Evolutionary conservation across 2,888 invertebrate species (phyloP).

Genomic region (Sinohyriopsis cumingii): DNA sequence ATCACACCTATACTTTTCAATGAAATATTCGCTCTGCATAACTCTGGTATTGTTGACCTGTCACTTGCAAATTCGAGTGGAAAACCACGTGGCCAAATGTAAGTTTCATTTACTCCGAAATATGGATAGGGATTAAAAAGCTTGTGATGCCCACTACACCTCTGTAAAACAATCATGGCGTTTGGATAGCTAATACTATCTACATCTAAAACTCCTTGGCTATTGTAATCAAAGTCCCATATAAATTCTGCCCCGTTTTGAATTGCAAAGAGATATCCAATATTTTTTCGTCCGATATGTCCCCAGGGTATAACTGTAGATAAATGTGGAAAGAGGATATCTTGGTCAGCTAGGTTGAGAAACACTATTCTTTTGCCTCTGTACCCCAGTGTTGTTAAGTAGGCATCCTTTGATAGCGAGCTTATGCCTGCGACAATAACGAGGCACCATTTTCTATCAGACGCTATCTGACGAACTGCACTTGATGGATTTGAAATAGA

Average conservation of each 20-base stretch:
- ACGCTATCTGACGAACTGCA: slow-evolving; percentile 1
- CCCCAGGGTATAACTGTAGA: background rate
- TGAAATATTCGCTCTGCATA: background rate
- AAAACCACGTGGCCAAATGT: slow-evolving; percentile 7
- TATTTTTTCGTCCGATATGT: slow-evolving; percentile 7
- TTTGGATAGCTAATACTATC: no score
- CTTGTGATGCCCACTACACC: background rate
- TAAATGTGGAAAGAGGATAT: background rate
- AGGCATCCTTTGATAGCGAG: background rate
- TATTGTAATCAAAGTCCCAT: slow-evolving; percentile 15
- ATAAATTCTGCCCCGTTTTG: slow-evolving; percentile 5
- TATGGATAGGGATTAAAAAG: slow-evolving; percentile 10
- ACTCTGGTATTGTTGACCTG: background rate
- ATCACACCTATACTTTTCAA: background rate
- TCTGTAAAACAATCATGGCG: background rate
- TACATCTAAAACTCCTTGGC: slow-evolving; percentile 1
- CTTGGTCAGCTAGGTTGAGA: slow-evolving; percentile 4
- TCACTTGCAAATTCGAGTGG: background rate
- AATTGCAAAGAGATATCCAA: slow-evolving; percentile 9
- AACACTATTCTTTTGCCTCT: background rate
- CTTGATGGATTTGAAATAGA: slow-evolving; percentile 1
- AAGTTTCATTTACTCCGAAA: background rate
- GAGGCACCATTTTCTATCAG: slow-evolving; percentile 2
- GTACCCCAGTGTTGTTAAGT: background rate
- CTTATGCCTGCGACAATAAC: slow-evolving; percentile 3